Evolutionary conservation across 2,888 invertebrate species (phyloP), one percentile per base, ranked within the genome.

Genomic region (Spilarctia lutea): DNA sequence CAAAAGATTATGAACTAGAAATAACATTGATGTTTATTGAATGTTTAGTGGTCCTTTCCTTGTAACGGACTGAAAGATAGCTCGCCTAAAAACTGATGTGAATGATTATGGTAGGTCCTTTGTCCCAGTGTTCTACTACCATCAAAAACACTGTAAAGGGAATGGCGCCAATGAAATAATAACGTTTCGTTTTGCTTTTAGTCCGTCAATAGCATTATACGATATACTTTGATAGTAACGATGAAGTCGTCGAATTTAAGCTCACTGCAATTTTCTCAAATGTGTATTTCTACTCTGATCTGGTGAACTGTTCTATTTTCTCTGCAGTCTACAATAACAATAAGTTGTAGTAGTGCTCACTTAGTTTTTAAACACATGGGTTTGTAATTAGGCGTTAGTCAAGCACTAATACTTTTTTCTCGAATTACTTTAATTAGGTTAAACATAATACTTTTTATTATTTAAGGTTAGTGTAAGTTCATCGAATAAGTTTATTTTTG

Each of bases 11-110:
- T 18, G 27, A 63, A 30, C 30, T 30, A 63, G 27, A 63, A 63
- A 27, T 63, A 63, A 27, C 30, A n/a, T 66, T n/a, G 39, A 39
- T 66, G 66, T 66, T 66, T 20, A 66, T n/a, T 66, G 39, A 39
- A n/a, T 39, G 39, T 66, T 66, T 27, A n/a, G n/a, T n/a, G 24
- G 30, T 30, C 63, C 75, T 76, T 72, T 74, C 72, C 67, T 73
- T 48, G 33, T 63, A 69, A 81, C 77, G 67, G 81, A 71, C 77
- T 83, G 82, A 65, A 79, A 75, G 74, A 63, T 71, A 66, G 71
- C 48, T 45, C 39, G 65, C 65, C 70, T 68, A 0, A 45, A 3
- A 16, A 42, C 16, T 45, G 30, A 11, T 45, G n/a, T n/a, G 11
- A 68, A 18, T 27, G 3, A 20, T 27, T 67, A 1, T 67, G 30